Evolutionary conservation across 2,113 vertebrate species (phyloP), one percentile per base, ranked within the genome.

Genomic region (Rhinopomastus cyanomelas): DNA sequence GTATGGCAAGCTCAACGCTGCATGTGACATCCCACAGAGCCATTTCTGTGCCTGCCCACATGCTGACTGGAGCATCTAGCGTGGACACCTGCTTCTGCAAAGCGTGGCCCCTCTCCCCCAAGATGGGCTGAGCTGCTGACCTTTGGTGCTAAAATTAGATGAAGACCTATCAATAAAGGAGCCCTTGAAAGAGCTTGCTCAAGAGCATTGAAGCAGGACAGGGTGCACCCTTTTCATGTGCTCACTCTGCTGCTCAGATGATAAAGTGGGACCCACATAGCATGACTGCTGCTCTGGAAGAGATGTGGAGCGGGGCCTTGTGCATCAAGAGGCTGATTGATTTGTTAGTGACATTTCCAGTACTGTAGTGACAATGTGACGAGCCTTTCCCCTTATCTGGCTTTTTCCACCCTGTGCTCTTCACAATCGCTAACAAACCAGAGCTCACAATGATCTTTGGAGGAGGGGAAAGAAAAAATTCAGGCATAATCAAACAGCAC

Each of bases 351-450:
- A 49, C 90, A 81, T 92, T 95, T 93, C 90, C 90, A 91, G 92
- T 14, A 26, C 83, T 59, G 66, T 52, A 67, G 84, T 1, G 32
- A 89, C 88, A 92, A 80, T 11, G 80, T 94, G 94, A 96, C 92
- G 90, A 94, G 88, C 81, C 78, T 88, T 93, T 94, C 82, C 90
- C 86, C 86, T 94, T 29, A 80, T 88, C 95, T 87, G 78, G 92
- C 94, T 85, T 64, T 88, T 94, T 93, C 86, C 88, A 49, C 86
- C 60, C 84, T 55, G 74, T 0, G 12, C 90, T 92, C 66, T 90
- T 93, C 83, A 87, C 81, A 93, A 67, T 53, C 1, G 2, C 65
- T 87, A 91, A 95, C 85, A 82, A 93, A 77, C 67, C 6, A 0
- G 46, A 86, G 88, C 93, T 94, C 18, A 8, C 92, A 90, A 90